Percentiles rank a stretch among this genome's conserved stretches.
Evolutionary conservation across 2,113 vertebrate genomes (phyloP).

Genomic region (Trogon melanurus): DNA sequence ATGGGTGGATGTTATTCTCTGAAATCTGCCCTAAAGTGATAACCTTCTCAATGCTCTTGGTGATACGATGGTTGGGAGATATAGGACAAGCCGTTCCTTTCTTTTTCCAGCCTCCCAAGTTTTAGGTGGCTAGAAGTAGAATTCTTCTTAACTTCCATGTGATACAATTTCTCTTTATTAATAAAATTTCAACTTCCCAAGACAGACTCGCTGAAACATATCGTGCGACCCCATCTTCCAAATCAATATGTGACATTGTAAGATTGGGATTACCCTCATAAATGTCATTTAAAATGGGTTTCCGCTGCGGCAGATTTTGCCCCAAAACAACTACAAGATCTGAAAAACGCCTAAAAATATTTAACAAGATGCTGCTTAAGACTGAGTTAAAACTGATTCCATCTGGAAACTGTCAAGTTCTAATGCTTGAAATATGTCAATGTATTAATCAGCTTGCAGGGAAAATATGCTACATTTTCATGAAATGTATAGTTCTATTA

Average conservation of each 20-base stretch:
- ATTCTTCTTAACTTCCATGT: not conserved
- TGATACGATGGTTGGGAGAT: not conserved
- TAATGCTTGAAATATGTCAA: constrained; percentile 11
- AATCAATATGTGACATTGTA: not conserved
- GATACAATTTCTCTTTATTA: not conserved
- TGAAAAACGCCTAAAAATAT: constrained; percentile 22
- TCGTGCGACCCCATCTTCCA: not conserved
- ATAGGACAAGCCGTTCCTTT: not conserved
- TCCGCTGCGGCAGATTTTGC: not conserved
- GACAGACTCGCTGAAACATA: not conserved
- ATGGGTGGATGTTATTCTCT: not conserved
- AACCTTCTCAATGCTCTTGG: not conserved
- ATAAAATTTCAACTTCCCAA: not conserved
- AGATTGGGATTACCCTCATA: not conserved
- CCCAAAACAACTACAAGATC: not conserved
- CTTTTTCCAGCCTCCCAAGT: not conserved
- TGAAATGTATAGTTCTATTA: not conserved
- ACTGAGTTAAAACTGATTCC: constrained; percentile 12
- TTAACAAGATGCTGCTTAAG: not conserved
- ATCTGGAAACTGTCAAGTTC: constrained; percentile 11
- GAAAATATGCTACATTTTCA: not conserved
- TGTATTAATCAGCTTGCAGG: not conserved
- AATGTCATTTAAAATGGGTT: not conserved
- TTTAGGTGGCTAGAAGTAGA: not conserved
- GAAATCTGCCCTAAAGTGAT: not conserved